Percentiles rank a stretch among this genome's conserved stretches.
phyloP scores from a whole-genome alignment of 2,113 vertebrate species.

The Thymallus thymallus region DNA sequence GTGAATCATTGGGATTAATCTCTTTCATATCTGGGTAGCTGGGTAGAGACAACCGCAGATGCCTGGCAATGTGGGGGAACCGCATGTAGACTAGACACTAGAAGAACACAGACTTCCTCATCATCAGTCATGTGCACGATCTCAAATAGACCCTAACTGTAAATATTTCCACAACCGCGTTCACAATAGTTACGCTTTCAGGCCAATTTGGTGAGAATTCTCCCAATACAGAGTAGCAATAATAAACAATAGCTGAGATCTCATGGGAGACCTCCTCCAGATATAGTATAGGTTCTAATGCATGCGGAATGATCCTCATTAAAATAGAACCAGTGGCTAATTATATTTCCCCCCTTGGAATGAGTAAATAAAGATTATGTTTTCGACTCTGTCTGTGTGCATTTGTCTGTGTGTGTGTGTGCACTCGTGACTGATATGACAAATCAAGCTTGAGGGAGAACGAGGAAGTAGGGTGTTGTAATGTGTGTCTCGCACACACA shows the following conservation, averaged over 20 bases:
- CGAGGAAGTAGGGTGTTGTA: slow-evolving; percentile 7
- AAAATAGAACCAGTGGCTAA: slow-evolving; percentile 13
- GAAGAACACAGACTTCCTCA: not conserved
- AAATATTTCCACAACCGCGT: slow-evolving; percentile 21
- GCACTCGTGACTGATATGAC: slow-evolving; percentile 17
- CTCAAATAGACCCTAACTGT: not conserved
- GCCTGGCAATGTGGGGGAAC: not conserved
- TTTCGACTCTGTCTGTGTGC: not conserved
- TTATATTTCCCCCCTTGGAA: not conserved
- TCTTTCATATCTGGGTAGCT: slow-evolving; percentile 33
- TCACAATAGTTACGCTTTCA: not conserved
- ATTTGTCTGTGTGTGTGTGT: not conserved
- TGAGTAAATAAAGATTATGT: not conserved
- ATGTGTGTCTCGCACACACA: not conserved
- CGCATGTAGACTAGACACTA: not conserved
- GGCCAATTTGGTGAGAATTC: not conserved
- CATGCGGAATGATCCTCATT: slow-evolving; percentile 6
- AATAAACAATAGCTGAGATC: not conserved
- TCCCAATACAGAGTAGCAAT: not conserved
- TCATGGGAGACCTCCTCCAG: not conserved
- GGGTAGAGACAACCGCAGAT: not conserved
- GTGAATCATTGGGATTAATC: slow-evolving; percentile 55
- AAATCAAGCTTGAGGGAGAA: slow-evolving; percentile 20
- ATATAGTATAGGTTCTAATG: slow-evolving; percentile 1
- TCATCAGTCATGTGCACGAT: slow-evolving; percentile 7